These are phyloP conservation scores for Mus minutoides DNA, from an alignment of 2,797 vertebrate species.

Conservation along the genomic window DNA sequence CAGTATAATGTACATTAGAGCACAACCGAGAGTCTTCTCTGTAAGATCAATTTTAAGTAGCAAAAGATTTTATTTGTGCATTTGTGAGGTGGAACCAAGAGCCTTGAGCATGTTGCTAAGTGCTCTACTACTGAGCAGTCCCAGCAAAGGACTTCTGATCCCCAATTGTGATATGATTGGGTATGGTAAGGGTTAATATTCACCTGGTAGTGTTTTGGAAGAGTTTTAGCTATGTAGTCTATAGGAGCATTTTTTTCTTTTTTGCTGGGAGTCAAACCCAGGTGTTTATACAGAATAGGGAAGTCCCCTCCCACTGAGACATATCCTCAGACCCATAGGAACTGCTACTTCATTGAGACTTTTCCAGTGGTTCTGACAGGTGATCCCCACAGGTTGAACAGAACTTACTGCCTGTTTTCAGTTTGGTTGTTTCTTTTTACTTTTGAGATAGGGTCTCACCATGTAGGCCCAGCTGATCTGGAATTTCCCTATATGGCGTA, in stretches of 20 bases:
- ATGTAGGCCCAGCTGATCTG: neutral
- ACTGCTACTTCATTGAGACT: constrained; percentile 17
- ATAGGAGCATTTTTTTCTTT: constrained; percentile 28
- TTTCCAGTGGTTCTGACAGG: constrained; percentile 27
- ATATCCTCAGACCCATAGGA: neutral
- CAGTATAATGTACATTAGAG: neutral
- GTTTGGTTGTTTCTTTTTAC: neutral
- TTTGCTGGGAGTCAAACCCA: neutral
- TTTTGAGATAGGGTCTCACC: neutral
- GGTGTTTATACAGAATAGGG: neutral
- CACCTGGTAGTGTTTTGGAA: constrained; percentile 31
- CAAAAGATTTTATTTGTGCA: neutral
- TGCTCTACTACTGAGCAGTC: neutral
- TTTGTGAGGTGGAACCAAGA: neutral
- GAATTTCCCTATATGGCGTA: neutral
- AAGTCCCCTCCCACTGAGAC: neutral
- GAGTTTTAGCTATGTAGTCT: constrained; percentile 3
- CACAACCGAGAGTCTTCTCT: constrained; percentile 7
- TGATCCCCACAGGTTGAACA: neutral
- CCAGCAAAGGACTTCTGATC: constrained; percentile 40
- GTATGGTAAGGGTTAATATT: constrained; percentile 58
- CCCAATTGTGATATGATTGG: neutral
- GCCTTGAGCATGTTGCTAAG: neutral
- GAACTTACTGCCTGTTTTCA: constrained; percentile 20
- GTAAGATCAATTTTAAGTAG: constrained; percentile 55